phyloP scores from a whole-genome alignment of 2,113 vertebrate species.

The Mustelus asterias region DNA sequence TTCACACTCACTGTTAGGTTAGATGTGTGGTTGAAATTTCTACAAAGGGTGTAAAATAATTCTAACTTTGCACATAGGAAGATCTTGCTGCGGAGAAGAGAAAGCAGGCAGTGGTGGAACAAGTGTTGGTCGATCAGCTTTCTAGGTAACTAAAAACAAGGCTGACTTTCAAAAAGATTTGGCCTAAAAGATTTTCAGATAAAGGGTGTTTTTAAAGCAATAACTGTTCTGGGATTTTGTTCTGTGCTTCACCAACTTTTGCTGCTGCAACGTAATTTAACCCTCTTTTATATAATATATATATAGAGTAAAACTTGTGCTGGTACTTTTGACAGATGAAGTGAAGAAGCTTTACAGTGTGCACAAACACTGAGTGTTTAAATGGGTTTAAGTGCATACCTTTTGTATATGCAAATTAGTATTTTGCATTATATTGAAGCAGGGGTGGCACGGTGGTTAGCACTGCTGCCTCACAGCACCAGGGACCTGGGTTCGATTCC shows the following conservation, averaged over 20 bases:
- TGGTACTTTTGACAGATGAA: not conserved
- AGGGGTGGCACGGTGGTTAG: no score
- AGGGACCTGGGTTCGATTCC: no score
- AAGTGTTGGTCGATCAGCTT: constrained; percentile 70
- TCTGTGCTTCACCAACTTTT: not conserved
- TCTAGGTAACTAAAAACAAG: constrained; percentile 56
- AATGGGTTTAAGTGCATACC: not conserved
- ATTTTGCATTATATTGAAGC: not conserved
- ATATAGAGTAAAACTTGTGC: not conserved
- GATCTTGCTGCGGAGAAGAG: constrained; percentile 58
- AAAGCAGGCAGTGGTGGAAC: constrained; percentile 64
- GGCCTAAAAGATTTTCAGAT: not conserved
- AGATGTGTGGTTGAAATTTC: not conserved
- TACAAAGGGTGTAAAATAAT: not conserved
- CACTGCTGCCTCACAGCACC: no score
- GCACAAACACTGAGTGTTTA: not conserved
- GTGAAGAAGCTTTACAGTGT: not conserved
- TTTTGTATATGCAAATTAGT: not conserved
- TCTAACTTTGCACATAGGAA: constrained; percentile 51
- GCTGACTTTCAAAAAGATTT: not conserved
- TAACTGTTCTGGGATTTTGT: not conserved
- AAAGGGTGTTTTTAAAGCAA: not conserved
- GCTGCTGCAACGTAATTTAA: not conserved
- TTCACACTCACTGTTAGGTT: not conserved
- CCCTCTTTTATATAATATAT: not conserved